Evolutionary conservation across 2,888 invertebrate genomes (phyloP).

Genomic region (Elegia similella): DNA sequence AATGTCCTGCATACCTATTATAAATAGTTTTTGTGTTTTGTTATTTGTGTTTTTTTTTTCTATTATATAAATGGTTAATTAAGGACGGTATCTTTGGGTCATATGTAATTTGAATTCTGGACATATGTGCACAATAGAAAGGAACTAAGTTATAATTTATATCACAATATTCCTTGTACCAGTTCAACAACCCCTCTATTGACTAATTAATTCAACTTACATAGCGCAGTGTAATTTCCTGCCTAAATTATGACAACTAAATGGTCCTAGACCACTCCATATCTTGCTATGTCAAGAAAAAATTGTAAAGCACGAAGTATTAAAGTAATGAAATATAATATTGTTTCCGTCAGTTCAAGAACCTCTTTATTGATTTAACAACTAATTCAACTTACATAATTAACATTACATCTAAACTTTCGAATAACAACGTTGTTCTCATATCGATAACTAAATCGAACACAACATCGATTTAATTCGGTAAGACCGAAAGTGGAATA

Average conservation of each 20-base stretch:
- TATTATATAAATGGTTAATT: no score
- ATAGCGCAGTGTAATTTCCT: not conserved
- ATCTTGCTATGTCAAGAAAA: no score
- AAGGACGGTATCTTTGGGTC: no score
- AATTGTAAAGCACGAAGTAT: no score
- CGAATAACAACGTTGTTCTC: conserved; percentile 1
- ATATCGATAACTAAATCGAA: conserved; percentile 4
- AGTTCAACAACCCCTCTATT: not conserved
- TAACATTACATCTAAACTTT: conserved; percentile 1
- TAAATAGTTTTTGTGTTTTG: no score
- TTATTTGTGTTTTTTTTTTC: no score
- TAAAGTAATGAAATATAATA: not conserved
- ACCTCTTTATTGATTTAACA: not conserved
- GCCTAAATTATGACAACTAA: no score
- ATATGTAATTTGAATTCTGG: no score
- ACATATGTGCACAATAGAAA: no score
- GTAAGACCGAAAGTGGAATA: conserved; percentile 8
- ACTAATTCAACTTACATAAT: conserved; percentile 8
- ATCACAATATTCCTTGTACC: not conserved
- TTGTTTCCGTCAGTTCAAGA: not conserved
- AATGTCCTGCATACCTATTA: no score
- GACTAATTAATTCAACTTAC: not conserved
- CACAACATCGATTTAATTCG: conserved; percentile 5
- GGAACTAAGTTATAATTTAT: no score
- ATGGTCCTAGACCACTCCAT: no score